Evolutionary conservation across 2,888 invertebrate species (phyloP), one percentile per base, ranked within the genome.

Genomic region (Anthophora plumipes): DNA sequence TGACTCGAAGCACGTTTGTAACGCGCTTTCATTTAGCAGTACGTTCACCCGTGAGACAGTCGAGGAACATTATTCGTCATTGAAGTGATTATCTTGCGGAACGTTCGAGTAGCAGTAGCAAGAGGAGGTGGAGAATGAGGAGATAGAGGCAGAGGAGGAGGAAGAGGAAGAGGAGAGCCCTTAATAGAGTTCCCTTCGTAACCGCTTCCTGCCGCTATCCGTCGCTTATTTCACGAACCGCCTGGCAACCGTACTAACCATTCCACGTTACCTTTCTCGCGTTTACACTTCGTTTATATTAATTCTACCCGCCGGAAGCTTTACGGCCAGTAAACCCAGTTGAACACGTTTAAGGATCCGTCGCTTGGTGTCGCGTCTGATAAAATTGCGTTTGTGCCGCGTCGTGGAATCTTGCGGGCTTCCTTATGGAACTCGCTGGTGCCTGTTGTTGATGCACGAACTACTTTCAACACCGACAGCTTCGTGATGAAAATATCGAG

Each of bases 261-360:
- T 54, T n/a, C 73, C 52, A 41, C 75, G 75, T 66, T 68, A 57
- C 75, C 72, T 73, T 76, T 68, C 75, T 39, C 67, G 60, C 77
- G 60, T 66, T 12, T 67, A 72, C 71, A 43, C 74, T 78, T 72
- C 70, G 78, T 83, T 83, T 78, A 76, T 82, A 82, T 83, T 75
- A 83, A 83, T 75, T 78, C 83, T 52, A 52, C 68, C 72, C 68
- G 64, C 48, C 60, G 46, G 64, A 75, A 72, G 66, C 74, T 81
- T 83, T 81, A 77, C 81, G 71, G 63, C 70, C 71, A 54, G 77
- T 83, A 83, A 83, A 81, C 72, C 59, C 55, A 37, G 52, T 50
- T 54, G 80, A 80, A 67, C 72, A 39, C 72, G 70, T 52, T 77
- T 70, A 67, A 82, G 63, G 63, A 77, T 59, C 59, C 54, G 46